Evolutionary conservation across 2,888 invertebrate species (phyloP), one percentile per base, ranked within the genome.

Genomic region (Epirrhoe tristata): DNA sequence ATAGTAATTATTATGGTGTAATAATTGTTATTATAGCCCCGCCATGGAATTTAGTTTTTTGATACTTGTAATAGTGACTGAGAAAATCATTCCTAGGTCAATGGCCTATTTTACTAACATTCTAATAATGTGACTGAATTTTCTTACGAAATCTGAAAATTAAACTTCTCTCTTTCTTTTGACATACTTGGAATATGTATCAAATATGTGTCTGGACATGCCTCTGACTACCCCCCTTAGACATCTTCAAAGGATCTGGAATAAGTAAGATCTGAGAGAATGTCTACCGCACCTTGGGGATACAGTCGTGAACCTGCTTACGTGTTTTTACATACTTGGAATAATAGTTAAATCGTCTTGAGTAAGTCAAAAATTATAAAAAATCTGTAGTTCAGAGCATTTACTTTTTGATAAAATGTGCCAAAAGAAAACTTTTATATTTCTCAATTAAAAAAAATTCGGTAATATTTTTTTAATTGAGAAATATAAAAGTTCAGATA

Each of bases 41-140:
- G 24, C 43, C 36, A 16, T 58, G 54, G 54, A 14, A 54, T 54
- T 36, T 34, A 8, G 16, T 58, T 58, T 51, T 16, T 16, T 50
- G 6, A 50, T 6, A 14, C 16, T 48, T 34, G 32, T 1, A 48
- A 51, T 58, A 51, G 8, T 43, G 65, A 66, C 65, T 66, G 65
- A 66, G 16, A 24, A 16, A 24, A 50, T 24, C 51, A 60, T 66
- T 56, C 59, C 56, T 31, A 51, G 59, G 53, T 65, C 56, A 34
- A 48, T 14, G 62, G 39, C 58, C 67, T 63, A 48, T 64, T 63
- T 53, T 24, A 36, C 46, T 46, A 43, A 58, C 58, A 53, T 63
- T 58, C 46, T 63, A n/a, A 17, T 34, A 58, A 48, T 12, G 32
- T 24, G 67, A 67, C 71, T 71, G 71, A 69, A 8, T 43, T 51